A percentile compares a stretch with the other conserved stretches of the same genome.
Evolutionary conservation across 2,797 vertebrate genomes (phyloP).

Genomic region (Lagorchestes hirsutus): DNA sequence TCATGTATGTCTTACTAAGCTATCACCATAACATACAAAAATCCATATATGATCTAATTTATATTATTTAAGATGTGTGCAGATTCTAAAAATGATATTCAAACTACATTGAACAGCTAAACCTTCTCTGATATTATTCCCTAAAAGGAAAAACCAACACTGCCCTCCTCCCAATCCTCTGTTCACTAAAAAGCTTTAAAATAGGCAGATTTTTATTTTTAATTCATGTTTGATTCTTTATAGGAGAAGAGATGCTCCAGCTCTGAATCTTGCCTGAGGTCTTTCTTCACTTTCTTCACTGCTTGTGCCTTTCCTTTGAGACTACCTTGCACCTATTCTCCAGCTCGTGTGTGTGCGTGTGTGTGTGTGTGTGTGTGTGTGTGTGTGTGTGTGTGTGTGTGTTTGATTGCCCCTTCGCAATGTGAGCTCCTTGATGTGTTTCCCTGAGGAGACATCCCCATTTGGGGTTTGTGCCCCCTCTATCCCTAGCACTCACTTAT

Average conservation of each 20-base stretch:
- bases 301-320: not conserved
- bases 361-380: too few species aligned
- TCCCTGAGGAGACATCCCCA: too few species aligned
- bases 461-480: not conserved
- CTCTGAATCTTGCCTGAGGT: not conserved
- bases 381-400: not conserved
- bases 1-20: slow-evolving; percentile 6
- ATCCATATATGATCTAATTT: slow-evolving; percentile 40
- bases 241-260: not conserved
- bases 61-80: not conserved
- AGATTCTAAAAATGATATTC: not conserved
- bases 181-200: not conserved
- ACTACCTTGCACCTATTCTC: not conserved
- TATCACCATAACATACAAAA: not conserved
- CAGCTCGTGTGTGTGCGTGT: not conserved
- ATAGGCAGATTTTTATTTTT: not conserved
- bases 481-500: not conserved
- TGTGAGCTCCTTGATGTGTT: not conserved
- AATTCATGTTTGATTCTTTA: not conserved
- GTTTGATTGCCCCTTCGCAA: too few species aligned
- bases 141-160: not conserved
- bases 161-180: not conserved
- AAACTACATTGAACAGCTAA: not conserved
- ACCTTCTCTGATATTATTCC: not conserved
- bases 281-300: not conserved